Conservation (phyloP, 2,113 vertebrate genomes). For the Toxostoma redivivum region DNA sequence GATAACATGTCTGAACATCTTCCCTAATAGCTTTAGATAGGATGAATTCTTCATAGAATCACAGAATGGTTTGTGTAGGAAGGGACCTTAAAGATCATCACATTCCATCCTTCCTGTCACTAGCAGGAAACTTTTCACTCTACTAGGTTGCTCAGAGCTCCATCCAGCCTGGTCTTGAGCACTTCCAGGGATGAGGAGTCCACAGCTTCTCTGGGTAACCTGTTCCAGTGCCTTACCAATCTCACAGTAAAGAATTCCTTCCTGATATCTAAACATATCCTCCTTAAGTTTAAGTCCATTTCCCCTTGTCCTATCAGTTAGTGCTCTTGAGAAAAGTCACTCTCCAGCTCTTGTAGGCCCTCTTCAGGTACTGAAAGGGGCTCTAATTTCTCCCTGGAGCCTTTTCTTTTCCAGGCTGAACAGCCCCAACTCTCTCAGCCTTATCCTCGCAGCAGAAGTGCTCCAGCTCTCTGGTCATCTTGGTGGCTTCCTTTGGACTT, state of each 20-base stretch:
- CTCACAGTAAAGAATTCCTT: neutral
- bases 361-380: neutral
- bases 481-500: neutral
- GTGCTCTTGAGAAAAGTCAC: neutral
- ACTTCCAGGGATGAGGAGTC: neutral
- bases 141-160: neutral
- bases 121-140: neutral
- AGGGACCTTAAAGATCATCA: neutral
- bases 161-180: neutral
- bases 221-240: neutral
- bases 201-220: neutral
- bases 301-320: neutral
- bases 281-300: neutral
- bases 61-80: neutral
- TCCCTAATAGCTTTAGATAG: neutral
- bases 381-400: neutral
- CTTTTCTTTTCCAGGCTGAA: neutral
- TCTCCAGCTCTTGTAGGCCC: neutral
- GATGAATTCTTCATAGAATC: neutral
- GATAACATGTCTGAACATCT: neutral
- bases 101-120: neutral
- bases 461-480: neutral
- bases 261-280: neutral
- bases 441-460: accelerated
- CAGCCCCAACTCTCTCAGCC: neutral